Percentiles rank a stretch among this genome's conserved stretches.
These are phyloP conservation scores for Echinops telfairi DNA, from an alignment of 2,113 vertebrate species.

Conservation along the genomic window DNA sequence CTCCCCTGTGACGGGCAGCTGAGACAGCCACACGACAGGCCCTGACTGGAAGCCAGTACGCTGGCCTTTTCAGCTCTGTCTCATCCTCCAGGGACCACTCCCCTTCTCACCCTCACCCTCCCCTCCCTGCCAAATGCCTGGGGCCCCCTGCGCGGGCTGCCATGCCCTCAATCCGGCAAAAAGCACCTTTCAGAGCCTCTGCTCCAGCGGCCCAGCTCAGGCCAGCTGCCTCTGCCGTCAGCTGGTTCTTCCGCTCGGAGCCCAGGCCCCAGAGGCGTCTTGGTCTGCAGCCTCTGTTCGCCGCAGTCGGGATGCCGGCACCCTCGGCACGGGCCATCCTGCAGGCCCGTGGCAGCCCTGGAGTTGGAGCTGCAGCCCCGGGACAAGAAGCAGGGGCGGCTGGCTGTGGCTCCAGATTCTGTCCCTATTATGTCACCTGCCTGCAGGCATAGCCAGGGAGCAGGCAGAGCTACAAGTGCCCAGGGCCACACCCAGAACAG, in stretches of 20 bases:
- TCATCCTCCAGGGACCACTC: not conserved
- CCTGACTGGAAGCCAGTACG: conserved; percentile 36
- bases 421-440: not conserved
- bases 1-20: fast-evolving
- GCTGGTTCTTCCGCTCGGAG: conserved; percentile 24
- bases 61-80: conserved; percentile 61
- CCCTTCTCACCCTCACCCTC: not conserved
- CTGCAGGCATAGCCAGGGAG: not conserved
- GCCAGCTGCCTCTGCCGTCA: conserved; percentile 23
- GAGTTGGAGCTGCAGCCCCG: no score
- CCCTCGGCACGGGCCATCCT: no score
- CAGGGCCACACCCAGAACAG: not conserved
- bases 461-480: not conserved
- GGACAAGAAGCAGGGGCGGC: no score
- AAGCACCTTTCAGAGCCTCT: not conserved
- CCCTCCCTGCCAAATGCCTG: not conserved
- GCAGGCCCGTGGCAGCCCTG: not conserved
- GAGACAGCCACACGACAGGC: not conserved
- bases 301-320: not conserved
- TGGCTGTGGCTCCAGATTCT: not conserved
- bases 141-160: conserved; percentile 24
- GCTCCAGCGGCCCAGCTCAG: conserved; percentile 40
- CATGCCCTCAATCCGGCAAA: conserved; percentile 18
- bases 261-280: not conserved
- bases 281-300: not conserved